Conservation (phyloP, 2,888 invertebrate genomes). For the Globia sparganii region DNA sequence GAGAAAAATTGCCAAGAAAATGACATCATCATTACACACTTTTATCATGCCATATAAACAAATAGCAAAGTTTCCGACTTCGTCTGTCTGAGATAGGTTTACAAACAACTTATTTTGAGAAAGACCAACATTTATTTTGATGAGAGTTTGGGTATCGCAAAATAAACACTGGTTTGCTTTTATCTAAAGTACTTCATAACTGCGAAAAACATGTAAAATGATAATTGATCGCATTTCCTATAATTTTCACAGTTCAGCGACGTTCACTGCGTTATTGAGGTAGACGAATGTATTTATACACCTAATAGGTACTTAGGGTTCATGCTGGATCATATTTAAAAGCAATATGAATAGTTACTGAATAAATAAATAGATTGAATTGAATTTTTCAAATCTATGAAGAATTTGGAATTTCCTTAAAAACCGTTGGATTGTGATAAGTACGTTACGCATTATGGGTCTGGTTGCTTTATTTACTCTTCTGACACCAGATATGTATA, state of each 20-base stretch:
- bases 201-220: background rate
- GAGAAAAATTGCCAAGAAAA: conserved; percentile 3
- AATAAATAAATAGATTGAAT: too few species aligned
- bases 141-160: background rate
- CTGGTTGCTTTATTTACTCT: background rate
- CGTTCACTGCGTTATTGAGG: background rate
- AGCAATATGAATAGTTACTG: too few species aligned
- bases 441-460: background rate
- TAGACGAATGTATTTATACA: background rate
- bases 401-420: too few species aligned
- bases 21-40: conserved; percentile 5
- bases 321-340: too few species aligned
- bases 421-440: too few species aligned
- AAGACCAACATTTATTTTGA: background rate
- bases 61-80: conserved; percentile 19
- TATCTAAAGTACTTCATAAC: background rate
- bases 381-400: too few species aligned
- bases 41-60: conserved; percentile 26
- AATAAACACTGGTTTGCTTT: background rate
- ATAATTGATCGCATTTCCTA: background rate
- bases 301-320: background rate
- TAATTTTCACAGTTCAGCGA: background rate
- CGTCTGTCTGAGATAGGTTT: background rate
- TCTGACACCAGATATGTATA: background rate
- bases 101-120: conserved; percentile 10